Base-by-base conservation (phyloP, 2,113 vertebrate genomes). In the Centropristis striata region DNA sequence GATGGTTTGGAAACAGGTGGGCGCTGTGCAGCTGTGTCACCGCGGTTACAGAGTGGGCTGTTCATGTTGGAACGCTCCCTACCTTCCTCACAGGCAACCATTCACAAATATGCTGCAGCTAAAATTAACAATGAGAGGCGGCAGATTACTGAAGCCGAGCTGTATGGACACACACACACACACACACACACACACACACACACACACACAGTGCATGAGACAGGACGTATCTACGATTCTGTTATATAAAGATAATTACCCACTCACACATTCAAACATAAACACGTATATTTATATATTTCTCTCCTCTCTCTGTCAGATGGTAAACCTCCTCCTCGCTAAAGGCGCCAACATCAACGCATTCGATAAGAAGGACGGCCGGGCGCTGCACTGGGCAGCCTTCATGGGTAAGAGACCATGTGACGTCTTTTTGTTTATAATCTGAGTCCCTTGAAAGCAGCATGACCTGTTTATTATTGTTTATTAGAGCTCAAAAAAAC, bases 281-380 rank as follows among this genome's bases (percentile, higher is more conserved):
- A 50, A 58, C 27, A 60, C 32, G 39, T 69, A 83, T 14, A 41
- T 47, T 50, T 81, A 53, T 60, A 44, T 28, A 60, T 70, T 21
- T 59, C 44, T 10, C 2, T 21, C 25, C 8, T 37, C 54, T 61
- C 7, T n/a, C n/a, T 58, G 49, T 89, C 92, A 99, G 98, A 99
- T 99, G 98, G 97, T 99, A 70, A 98, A 93, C 78, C 93, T 99
- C 50, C 97, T 99, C 49, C 94, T 99, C 81, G 92, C 95, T 25
- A 99, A 98, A 93, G 98, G 98, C 39, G 98, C 98, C 54, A 99
- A 99, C 90, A 98, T 99, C 93, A 99, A 99, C 27, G 98, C 98
- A 49, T 99, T 99, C 37, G 98, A 99, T 91, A 99, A 99, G 95
- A 99, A 98, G 91, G 98, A 99, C 67, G 95, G 97, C 80, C 96